Percentiles rank a stretch among this genome's conserved stretches.
These are phyloP conservation scores for Morelia viridis DNA, from an alignment of 2,797 vertebrate genomes.

Conservation along the genomic window DNA sequence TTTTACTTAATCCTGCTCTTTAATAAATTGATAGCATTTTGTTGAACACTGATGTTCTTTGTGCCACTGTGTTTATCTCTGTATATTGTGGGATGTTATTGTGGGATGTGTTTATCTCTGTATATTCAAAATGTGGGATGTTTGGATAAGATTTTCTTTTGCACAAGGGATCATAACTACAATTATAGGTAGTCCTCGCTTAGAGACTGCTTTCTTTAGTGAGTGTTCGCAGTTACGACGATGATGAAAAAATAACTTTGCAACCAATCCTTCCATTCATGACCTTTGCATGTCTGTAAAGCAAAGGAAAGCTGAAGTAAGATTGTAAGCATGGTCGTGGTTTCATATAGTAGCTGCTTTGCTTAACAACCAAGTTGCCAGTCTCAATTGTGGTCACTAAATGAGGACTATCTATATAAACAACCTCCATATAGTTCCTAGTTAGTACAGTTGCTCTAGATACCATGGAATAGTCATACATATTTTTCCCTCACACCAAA, in stretches of 20 bases:
- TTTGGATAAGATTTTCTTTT: background rate
- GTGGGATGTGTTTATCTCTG: background rate
- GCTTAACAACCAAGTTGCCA: background rate
- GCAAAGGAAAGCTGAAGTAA: background rate
- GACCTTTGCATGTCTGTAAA: background rate
- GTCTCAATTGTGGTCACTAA: background rate
- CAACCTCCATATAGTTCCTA: background rate
- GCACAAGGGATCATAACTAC: background rate
- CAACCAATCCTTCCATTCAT: background rate
- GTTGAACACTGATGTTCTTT: background rate
- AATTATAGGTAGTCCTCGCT: background rate
- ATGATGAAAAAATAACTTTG: background rate
- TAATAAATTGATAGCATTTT: background rate
- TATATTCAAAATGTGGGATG: background rate
- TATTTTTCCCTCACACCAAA: background rate
- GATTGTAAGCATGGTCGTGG: background rate
- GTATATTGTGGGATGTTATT: background rate
- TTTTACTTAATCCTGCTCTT: background rate
- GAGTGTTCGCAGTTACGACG: background rate
- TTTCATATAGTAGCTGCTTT: background rate
- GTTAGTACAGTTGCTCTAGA: background rate
- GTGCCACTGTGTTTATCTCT: background rate
- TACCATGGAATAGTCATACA: background rate
- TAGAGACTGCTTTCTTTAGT: background rate
- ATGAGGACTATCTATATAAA: background rate